A percentile compares a stretch with the other conserved stretches of the same genome.
Conservation (phyloP, 1,140 invertebrate genomes). For the Drosophila insularis region DNA sequence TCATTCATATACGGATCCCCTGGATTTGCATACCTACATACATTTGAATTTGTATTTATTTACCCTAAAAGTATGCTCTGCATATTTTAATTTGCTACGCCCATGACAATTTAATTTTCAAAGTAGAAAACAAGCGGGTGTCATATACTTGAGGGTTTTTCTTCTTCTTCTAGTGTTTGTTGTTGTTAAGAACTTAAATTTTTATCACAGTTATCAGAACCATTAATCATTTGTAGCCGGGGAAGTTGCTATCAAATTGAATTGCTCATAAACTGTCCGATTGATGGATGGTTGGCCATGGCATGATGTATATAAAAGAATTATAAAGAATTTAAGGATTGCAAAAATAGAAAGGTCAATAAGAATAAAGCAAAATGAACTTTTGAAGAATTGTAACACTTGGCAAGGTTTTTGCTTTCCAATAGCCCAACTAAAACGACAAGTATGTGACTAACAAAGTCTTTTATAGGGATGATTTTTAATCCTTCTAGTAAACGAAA, state of each 20-base stretch:
- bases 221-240: slow-evolving; percentile 81
- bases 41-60: too few species aligned
- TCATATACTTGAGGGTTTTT: slow-evolving; percentile 61
- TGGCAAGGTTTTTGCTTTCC: too few species aligned
- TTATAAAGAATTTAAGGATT: neutral
- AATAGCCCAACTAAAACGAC: too few species aligned
- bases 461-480: too few species aligned
- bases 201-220: slow-evolving; percentile 70
- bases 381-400: too few species aligned
- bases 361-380: neutral
- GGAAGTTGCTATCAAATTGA: slow-evolving; percentile 82
- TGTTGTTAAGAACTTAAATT: slow-evolving; percentile 22
- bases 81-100: neutral
- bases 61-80: too few species aligned
- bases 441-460: too few species aligned
- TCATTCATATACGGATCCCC: too few species aligned
- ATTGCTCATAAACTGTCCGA: slow-evolving; percentile 74
- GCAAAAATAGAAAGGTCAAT: neutral
- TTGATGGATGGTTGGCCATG: neutral
- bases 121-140: slow-evolving; percentile 77
- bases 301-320: neutral
- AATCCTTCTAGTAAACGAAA: too few species aligned
- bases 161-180: slow-evolving; percentile 1
- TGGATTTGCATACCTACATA: too few species aligned
- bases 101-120: slow-evolving; percentile 66